These are phyloP conservation scores for Drosophila pseudoobscura DNA, from an alignment of 1,140 invertebrate species.

Conservation along the genomic window DNA sequence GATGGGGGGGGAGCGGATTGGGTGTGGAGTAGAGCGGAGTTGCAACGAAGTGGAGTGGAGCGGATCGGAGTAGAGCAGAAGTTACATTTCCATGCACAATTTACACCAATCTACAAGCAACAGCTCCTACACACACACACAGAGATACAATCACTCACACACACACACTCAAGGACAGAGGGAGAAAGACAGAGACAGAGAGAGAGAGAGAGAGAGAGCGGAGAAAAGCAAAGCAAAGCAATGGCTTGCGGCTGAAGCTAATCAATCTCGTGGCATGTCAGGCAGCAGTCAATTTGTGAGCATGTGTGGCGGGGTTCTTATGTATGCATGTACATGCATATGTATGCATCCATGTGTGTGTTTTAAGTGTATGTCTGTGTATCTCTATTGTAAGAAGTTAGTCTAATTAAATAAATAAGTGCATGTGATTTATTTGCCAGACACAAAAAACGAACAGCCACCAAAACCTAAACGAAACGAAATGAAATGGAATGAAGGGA, in stretches of 20 bases:
- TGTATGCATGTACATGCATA: no score
- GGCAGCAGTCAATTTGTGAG: constrained; percentile 71
- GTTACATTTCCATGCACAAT: constrained; percentile 81
- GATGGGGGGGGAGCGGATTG: no score
- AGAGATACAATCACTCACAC: constrained; percentile 7
- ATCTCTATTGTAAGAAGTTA: constrained; percentile 79
- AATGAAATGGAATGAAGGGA: constrained; percentile 8
- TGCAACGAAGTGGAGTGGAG: constrained; percentile 17
- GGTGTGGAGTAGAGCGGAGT: background rate
- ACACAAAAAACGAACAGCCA: constrained; percentile 24
- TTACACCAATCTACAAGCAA: constrained; percentile 74
- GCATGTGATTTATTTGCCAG: constrained; percentile 79
- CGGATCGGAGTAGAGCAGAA: constrained; percentile 59
- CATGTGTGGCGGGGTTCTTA: constrained; percentile 43
- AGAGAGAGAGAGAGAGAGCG: no score
- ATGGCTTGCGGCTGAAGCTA: constrained; percentile 69
- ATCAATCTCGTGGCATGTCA: constrained; percentile 81
- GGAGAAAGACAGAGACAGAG: background rate
- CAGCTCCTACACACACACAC: constrained; percentile 25
- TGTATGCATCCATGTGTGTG: background rate
- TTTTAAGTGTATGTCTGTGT: constrained; percentile 57
- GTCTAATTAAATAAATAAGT: constrained; percentile 82
- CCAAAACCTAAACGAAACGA: background rate
- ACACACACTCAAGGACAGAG: constrained; percentile 11
- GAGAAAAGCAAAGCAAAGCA: constrained; percentile 14